Conservation (phyloP, 2,888 invertebrate species). For the Dorcus hopei region DNA sequence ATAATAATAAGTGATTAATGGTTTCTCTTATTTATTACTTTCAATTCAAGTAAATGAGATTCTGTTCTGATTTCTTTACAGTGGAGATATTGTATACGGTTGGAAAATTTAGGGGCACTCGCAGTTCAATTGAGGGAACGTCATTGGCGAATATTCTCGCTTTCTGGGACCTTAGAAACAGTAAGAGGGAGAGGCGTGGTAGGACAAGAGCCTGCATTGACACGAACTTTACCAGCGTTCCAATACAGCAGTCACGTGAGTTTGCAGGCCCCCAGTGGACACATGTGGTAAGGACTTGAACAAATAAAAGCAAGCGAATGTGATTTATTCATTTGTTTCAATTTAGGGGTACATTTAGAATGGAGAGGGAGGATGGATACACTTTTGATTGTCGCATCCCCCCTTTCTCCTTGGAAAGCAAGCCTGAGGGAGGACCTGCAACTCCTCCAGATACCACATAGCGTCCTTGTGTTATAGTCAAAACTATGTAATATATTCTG, state of each 20-base stretch:
- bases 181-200: constrained; percentile 93
- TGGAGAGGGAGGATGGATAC: constrained; percentile 96
- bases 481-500: neutral
- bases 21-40: no score
- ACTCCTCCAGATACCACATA: constrained; percentile 40
- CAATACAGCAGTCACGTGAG: constrained; percentile 98
- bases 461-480: neutral
- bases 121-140: constrained; percentile 92
- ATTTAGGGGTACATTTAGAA: constrained; percentile 89
- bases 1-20: no score
- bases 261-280: constrained; percentile 94
- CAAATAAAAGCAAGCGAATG: no score
- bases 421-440: constrained; percentile 65
- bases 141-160: constrained; percentile 97
- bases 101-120: constrained; percentile 88
- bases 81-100: constrained; percentile 97
- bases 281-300: constrained; percentile 77
- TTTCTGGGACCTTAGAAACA: constrained; percentile 91
- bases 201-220: constrained; percentile 95
- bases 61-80: constrained; percentile 40
- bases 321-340: neutral
- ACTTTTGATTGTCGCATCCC: constrained; percentile 97
- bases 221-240: constrained; percentile 85
- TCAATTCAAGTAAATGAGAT: no score
- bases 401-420: constrained; percentile 94